A percentile compares a stretch with the other conserved stretches of the same genome.
Conservation (phyloP, 1,140 invertebrate genomes). For the Drosophila yakuba region DNA sequence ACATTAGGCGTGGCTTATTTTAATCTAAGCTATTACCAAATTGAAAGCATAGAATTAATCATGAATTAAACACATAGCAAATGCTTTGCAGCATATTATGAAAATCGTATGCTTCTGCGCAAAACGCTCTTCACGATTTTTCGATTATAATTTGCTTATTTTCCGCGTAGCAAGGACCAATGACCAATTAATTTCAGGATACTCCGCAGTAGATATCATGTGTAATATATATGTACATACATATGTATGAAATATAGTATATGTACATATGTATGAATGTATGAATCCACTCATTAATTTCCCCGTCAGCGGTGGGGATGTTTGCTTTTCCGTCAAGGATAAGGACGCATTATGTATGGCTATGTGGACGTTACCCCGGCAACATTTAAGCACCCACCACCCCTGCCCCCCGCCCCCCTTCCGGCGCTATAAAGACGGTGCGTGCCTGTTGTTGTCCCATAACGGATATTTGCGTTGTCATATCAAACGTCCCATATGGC, state of each 20-base stretch:
- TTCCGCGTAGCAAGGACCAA: background rate
- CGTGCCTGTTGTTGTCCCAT: constrained; percentile 71
- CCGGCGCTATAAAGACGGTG: constrained; percentile 41
- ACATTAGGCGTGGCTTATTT: constrained; percentile 9
- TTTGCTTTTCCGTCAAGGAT: constrained; percentile 3
- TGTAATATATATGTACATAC: background rate
- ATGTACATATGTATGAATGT: background rate
- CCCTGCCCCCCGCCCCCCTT: background rate
- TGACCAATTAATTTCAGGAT: constrained; percentile 20
- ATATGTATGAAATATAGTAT: constrained; percentile 1
- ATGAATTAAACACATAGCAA: background rate
- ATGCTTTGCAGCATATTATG: background rate
- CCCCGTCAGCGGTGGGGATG: background rate
- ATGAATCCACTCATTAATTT: constrained; percentile 13
- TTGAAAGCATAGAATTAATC: background rate
- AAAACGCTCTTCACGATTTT: background rate
- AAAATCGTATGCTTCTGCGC: too few species aligned
- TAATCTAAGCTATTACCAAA: background rate
- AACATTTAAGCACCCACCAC: constrained; percentile 2
- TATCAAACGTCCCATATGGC: constrained; percentile 84
- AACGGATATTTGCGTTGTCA: constrained; percentile 84
- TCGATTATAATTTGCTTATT: constrained; percentile 19
- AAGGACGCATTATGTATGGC: background rate
- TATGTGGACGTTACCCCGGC: constrained; percentile 45
- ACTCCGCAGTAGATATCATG: background rate